These are phyloP conservation scores for Peribatodes rhomboidaria DNA, from an alignment of 2,888 invertebrate species.

Conservation along the genomic window DNA sequence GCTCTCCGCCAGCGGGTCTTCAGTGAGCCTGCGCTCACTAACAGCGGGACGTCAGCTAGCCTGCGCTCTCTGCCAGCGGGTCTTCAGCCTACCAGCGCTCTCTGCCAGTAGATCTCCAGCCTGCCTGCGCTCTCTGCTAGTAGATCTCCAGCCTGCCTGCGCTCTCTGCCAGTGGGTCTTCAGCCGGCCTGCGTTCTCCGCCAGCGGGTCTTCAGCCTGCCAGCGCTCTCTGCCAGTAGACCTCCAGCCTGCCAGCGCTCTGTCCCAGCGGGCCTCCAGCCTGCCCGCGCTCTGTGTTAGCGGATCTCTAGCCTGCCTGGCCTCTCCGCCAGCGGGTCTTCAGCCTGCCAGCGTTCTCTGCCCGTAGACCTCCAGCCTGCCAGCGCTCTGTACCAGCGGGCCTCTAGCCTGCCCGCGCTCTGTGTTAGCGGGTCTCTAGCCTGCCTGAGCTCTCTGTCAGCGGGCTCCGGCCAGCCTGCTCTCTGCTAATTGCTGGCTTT, in stretches of 20 bases:
- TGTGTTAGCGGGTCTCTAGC: background rate
- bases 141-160: background rate
- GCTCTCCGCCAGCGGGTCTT: slow-evolving; percentile 1
- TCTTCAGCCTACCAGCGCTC: background rate
- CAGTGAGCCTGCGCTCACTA: background rate
- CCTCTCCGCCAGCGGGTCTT: background rate
- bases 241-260: background rate
- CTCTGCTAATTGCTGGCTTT: background rate
- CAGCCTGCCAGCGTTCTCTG: background rate
- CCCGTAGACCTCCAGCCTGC: background rate
- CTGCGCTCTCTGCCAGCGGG: slow-evolving; percentile 1
- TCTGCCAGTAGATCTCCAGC: background rate
- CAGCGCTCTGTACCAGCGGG: background rate
- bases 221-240: background rate
- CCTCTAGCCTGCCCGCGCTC: background rate
- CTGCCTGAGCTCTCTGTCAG: background rate
- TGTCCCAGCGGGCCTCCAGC: background rate
- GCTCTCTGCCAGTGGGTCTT: background rate
- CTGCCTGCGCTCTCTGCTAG: background rate
- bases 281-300: background rate
- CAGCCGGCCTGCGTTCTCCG: background rate
- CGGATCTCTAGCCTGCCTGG: background rate
- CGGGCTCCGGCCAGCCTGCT: background rate
- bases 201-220: slow-evolving; percentile 9
- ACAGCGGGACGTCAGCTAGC: slow-evolving; percentile 5